These are phyloP conservation scores for Seriola rivoliana DNA, from an alignment of 2,113 vertebrate genomes.

Conservation along the genomic window DNA sequence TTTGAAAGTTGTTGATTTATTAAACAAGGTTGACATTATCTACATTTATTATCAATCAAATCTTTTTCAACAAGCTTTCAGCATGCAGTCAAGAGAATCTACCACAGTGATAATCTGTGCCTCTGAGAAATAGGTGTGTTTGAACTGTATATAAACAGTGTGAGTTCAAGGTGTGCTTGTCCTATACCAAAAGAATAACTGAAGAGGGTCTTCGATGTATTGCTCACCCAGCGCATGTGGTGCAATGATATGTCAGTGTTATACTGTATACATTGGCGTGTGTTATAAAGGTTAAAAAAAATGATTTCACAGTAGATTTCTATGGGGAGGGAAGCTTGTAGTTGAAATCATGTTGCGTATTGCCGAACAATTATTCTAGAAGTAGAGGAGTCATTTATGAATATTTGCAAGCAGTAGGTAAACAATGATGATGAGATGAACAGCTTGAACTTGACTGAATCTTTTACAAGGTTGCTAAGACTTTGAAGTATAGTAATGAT, in stretches of 20 bases:
- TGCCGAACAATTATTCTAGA: too few relatives aligned
- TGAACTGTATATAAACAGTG: background rate
- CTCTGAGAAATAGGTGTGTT: background rate
- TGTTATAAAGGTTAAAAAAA: background rate
- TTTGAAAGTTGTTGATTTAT: constrained; percentile 8
- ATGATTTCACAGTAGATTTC: background rate
- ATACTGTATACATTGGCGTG: background rate
- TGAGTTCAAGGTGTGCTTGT: constrained; percentile 5
- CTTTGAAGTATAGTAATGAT: background rate
- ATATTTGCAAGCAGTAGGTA: background rate
- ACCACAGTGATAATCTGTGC: background rate
- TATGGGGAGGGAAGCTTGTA: background rate
- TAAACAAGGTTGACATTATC: background rate
- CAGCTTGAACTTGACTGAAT: background rate
- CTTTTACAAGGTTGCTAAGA: background rate
- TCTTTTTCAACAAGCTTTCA: background rate
- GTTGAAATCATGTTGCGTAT: background rate
- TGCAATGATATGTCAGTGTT: background rate
- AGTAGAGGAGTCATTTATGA: background rate
- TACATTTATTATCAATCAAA: constrained; percentile 9
- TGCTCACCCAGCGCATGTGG: background rate
- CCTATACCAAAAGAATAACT: background rate
- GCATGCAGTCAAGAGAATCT: background rate
- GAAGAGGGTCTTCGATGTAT: constrained; percentile 1
- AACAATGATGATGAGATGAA: background rate